These are phyloP conservation scores for Eupelmus urozonus DNA, from an alignment of 2,888 invertebrate genomes.

Conservation along the genomic window DNA sequence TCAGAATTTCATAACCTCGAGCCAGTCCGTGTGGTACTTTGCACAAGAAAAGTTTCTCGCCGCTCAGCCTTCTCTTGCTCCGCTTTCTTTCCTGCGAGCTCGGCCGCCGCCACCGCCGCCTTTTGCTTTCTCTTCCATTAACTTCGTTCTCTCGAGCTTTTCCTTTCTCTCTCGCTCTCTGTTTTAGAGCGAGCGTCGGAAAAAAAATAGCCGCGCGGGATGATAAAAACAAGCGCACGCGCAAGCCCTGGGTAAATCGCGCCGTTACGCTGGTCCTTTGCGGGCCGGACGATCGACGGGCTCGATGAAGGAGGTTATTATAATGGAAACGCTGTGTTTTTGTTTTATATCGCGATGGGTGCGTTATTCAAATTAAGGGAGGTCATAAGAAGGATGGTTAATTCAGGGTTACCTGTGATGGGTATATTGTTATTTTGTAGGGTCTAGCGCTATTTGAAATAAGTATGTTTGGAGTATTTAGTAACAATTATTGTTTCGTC, in stretches of 20 bases:
- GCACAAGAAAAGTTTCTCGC: constrained; percentile 75
- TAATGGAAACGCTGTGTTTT: constrained; percentile 46
- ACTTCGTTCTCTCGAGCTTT: constrained; percentile 57
- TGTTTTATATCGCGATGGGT: constrained; percentile 20
- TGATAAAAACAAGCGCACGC: constrained; percentile 55
- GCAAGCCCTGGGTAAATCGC: constrained; percentile 10
- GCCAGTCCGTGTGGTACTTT: constrained; percentile 78
- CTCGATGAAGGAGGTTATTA: constrained; percentile 40
- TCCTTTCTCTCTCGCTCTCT: constrained; percentile 44
- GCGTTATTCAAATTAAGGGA: constrained; percentile 33
- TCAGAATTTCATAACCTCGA: constrained; percentile 78
- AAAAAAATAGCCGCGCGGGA: constrained; percentile 35
- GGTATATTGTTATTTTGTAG: constrained; percentile 16
- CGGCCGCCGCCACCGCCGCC: constrained; percentile 50
- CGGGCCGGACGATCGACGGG: constrained; percentile 30
- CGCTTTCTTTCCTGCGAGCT: constrained; percentile 51
- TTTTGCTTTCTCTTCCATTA: constrained; percentile 60
- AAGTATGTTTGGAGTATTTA: constrained; percentile 4
- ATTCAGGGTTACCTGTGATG: neutral
- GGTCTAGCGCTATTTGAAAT: too few species aligned
- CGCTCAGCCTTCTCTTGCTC: constrained; percentile 65
- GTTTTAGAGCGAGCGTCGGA: neutral
- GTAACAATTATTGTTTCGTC: neutral
- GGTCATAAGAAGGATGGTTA: neutral
- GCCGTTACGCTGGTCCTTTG: constrained; percentile 19